Evolutionary conservation across 2,113 vertebrate genomes (phyloP), one percentile per base, ranked within the genome.

Genomic region (Sturnus vulgaris): DNA sequence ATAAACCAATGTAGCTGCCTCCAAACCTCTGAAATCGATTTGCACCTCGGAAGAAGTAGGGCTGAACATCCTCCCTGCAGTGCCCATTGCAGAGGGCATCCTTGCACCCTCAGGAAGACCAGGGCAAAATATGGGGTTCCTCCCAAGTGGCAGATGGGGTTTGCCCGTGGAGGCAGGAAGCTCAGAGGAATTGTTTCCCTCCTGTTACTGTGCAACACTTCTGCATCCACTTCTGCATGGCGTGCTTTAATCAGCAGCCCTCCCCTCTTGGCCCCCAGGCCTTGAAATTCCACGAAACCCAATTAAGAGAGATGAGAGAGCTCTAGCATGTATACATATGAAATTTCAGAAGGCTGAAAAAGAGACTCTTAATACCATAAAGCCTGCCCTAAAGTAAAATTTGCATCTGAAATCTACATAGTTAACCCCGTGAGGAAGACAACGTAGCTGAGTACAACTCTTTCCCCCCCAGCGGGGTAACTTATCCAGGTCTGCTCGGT

Each of bases 211-310:
- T 91, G 91, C 84, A 92, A 89, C 84, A 75, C 66, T 94, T 71
- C 56, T 83, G 84, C 84, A 96, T 96, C 81, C 86, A 75, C 77
- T 68, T 76, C 63, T 81, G 19, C 71, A 77, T 4, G 11, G 61
- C 11, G 16, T 2, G 42, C 57, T 97, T 89, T 90, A 88, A 91
- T 93, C 88, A 94, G 90, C 82, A 82, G 49, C 93, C 86, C 95
- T 96, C 95, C 83, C 70, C 61, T 73, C 83, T 76, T 84, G 88
- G 86, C 93, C 94, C 78, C 87, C 81, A 0, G 94, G 95, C 93
- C 94, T 93, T 28, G 10, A 82, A 95, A 88, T 95, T 94, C 92
- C 96, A 95, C 88, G 91, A 92, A 95, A 96, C 87, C 92, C 94
- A 93, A 60, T 94, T 88, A 94, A 79, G 80, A 94, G 86, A 96